A percentile compares a stretch with the other conserved stretches of the same genome.
These are phyloP conservation scores for Percopsis omiscomaycus DNA, from an alignment of 2,797 vertebrate genomes.

Conservation along the genomic window DNA sequence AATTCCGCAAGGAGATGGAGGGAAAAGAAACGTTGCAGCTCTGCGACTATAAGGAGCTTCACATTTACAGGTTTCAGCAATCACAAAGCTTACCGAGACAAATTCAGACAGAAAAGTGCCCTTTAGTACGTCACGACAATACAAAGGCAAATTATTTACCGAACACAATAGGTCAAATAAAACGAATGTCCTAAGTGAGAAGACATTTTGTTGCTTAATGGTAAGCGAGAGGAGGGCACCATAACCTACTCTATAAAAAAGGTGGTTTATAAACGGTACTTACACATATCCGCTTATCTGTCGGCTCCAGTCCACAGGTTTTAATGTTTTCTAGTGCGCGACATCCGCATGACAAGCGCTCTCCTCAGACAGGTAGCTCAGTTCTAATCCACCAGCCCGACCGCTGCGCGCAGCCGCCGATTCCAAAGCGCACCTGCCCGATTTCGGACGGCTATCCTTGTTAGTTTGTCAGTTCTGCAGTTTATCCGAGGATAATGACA, in stretches of 20 bases:
- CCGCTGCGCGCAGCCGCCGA: constrained; percentile 70
- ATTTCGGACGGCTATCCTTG: constrained; percentile 43
- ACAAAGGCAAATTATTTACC: constrained; percentile 5
- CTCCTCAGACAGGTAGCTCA: constrained; percentile 65
- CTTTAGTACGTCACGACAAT: constrained; percentile 1
- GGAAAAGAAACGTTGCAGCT: constrained; percentile 54
- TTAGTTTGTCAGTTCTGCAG: constrained; percentile 41
- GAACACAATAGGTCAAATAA: constrained; percentile 4
- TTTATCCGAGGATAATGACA: constrained; percentile 53
- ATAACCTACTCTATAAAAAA: constrained; percentile 17
- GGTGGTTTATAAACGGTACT: constrained; percentile 34
- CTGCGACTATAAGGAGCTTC: constrained; percentile 50
- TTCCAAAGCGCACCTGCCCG: constrained; percentile 70
- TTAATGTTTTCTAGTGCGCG: constrained; percentile 73
- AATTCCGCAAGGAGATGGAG: constrained; percentile 35
- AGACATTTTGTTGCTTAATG: background rate
- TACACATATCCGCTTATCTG: background rate
- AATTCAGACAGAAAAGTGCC: constrained; percentile 18
- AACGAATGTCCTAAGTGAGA: constrained; percentile 12
- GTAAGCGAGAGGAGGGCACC: constrained; percentile 8
- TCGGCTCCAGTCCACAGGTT: constrained; percentile 31
- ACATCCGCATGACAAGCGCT: constrained; percentile 78
- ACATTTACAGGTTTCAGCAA: constrained; percentile 33
- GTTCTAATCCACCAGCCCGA: constrained; percentile 69
- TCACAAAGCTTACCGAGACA: constrained; percentile 40